These are phyloP conservation scores for Maccullochella peelii DNA, from an alignment of 2,113 vertebrate species.

Conservation along the genomic window DNA sequence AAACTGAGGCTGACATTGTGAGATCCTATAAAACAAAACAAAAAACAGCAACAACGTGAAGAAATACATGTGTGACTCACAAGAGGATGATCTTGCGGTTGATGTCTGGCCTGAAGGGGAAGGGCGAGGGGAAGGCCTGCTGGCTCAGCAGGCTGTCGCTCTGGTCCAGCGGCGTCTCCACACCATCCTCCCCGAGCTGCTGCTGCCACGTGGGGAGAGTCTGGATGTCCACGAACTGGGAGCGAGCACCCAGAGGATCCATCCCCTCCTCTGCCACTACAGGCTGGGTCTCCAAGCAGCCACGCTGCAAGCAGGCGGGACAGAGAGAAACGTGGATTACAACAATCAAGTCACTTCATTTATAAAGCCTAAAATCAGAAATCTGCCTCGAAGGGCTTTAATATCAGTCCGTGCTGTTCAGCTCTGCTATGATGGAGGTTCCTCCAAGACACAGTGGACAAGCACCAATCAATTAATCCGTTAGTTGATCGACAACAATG, in stretches of 20 bases:
- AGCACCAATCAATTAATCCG: background rate
- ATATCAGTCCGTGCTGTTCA: too few relatives aligned
- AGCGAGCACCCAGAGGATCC: conserved; percentile 98
- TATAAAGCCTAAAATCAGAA: background rate
- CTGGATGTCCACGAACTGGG: conserved; percentile 93
- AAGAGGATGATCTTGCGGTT: conserved; percentile 93
- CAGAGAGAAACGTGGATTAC: background rate
- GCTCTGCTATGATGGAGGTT: too few relatives aligned
- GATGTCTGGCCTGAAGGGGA: conserved; percentile 90
- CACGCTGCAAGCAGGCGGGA: conserved; percentile 4
- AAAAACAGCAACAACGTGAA: background rate
- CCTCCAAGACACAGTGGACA: background rate
- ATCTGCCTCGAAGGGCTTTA: too few relatives aligned
- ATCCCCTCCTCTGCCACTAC: conserved; percentile 77
- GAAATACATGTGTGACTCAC: conserved; percentile 82
- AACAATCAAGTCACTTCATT: background rate
- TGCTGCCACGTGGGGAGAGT: conserved; percentile 89
- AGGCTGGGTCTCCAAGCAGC: conserved; percentile 5
- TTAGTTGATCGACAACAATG: too few relatives aligned
- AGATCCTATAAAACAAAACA: too few relatives aligned
- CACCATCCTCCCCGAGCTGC: conserved; percentile 63
- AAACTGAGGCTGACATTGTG: background rate
- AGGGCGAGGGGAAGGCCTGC: conserved; percentile 87
- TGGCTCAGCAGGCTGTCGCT: conserved; percentile 66
- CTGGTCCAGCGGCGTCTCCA: conserved; percentile 30